These are phyloP conservation scores for Drosophila nigricruria DNA, from an alignment of 2,888 invertebrate genomes.

Conservation along the genomic window DNA sequence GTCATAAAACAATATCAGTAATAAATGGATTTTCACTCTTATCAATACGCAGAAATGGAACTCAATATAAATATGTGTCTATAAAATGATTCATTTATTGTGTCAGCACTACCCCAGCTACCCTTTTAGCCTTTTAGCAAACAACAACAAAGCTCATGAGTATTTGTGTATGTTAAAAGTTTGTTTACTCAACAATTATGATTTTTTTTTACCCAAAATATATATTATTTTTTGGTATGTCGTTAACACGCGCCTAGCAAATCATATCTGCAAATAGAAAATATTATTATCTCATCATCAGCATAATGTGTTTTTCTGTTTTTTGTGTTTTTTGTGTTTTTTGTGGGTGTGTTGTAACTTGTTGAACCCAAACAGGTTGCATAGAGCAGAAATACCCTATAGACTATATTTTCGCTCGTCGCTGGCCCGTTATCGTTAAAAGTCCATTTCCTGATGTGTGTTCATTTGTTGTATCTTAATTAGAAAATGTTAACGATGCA, in stretches of 20 bases:
- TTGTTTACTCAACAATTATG: conserved; percentile 38
- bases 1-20: conserved; percentile 14
- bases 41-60: conserved; percentile 36
- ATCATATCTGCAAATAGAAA: conserved; percentile 76
- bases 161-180: conserved; percentile 18
- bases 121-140: conserved; percentile 35
- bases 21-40: conserved; percentile 34
- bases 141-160: conserved; percentile 28
- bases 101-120: conserved; percentile 5
- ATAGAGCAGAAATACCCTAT: conserved; percentile 4
- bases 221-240: conserved; percentile 31
- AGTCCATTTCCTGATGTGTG: conserved; percentile 41
- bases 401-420: conserved; percentile 5
- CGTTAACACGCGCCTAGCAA: conserved; percentile 67
- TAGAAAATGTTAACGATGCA: conserved; percentile 50
- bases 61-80: conserved; percentile 22
- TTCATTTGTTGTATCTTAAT: conserved; percentile 60
- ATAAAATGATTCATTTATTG: conserved; percentile 56
- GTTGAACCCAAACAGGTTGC: conserved; percentile 13
- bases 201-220: conserved; percentile 61
- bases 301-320: conserved; percentile 30
- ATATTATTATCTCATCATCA: conserved; percentile 72
- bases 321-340: too few relatives aligned
- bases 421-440: conserved; percentile 45
- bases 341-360: conserved; percentile 52